Percentiles rank a stretch among this genome's conserved stretches.
phyloP scores from a whole-genome alignment of 2,888 invertebrate genomes.

The Melieria omissa region DNA sequence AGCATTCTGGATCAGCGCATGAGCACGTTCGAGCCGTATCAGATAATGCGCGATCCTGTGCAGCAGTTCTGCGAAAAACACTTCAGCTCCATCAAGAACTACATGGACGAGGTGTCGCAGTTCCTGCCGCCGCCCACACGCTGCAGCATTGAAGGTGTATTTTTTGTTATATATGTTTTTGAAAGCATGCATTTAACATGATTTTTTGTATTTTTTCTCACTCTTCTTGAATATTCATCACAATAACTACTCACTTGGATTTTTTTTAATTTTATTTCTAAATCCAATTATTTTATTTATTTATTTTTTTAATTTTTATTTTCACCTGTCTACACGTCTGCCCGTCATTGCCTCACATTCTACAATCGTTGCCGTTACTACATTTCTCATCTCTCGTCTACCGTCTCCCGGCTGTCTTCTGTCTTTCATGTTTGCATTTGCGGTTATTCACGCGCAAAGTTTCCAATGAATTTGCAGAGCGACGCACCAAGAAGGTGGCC shows the following conservation, averaged over 20 bases:
- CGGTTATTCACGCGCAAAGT: constrained; percentile 47
- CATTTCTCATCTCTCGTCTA: neutral
- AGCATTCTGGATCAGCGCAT: constrained; percentile 72
- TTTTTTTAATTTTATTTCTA: neutral
- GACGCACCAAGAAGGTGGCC: constrained; percentile 86
- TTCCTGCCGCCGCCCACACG: constrained; percentile 90
- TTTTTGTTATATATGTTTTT: neutral
- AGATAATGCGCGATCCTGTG: constrained; percentile 87
- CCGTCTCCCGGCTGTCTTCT: constrained; percentile 17
- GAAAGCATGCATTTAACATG: constrained; percentile 30
- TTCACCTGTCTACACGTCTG: neutral
- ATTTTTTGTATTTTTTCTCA: constrained; percentile 35
- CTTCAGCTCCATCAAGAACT: constrained; percentile 88
- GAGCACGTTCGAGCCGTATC: constrained; percentile 89
- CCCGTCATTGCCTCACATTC: neutral
- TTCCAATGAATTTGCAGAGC: constrained; percentile 70
- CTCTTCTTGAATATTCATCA: constrained; percentile 12
- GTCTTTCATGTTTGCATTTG: neutral
- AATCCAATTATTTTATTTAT: neutral
- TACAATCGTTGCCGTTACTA: neutral
- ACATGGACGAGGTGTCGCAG: constrained; percentile 87
- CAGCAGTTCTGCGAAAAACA: constrained; percentile 97
- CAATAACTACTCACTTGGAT: neutral
- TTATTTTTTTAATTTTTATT: neutral
- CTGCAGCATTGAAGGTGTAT: constrained; percentile 90